Conservation (phyloP, 2,113 vertebrate species). For the Mystacornis crossleyi region DNA sequence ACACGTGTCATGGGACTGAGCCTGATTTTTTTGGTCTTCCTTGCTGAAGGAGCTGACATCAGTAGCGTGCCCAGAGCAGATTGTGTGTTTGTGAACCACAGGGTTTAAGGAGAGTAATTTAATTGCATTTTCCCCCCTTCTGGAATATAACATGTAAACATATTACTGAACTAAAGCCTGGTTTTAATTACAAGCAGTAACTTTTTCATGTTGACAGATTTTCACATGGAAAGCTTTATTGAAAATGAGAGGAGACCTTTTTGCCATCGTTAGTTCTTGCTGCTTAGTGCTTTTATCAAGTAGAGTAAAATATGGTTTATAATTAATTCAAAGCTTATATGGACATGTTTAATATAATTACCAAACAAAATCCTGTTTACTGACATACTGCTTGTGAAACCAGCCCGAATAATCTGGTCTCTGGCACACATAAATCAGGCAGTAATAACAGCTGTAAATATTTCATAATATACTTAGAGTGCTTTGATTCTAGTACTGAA, state of each 20-base stretch:
- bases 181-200: slow-evolving; percentile 58
- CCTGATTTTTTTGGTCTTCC: not conserved
- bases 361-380: slow-evolving; percentile 71
- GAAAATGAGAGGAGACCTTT: slow-evolving; percentile 60
- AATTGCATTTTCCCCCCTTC: slow-evolving; percentile 30
- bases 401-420: slow-evolving; percentile 69
- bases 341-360: slow-evolving; percentile 65
- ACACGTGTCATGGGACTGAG: not conserved
- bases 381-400: slow-evolving; percentile 59
- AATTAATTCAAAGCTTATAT: slow-evolving; percentile 68
- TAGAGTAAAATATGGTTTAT: slow-evolving; percentile 59
- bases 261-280: slow-evolving; percentile 60
- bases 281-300: slow-evolving; percentile 61
- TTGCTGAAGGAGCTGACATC: not conserved
- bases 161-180: slow-evolving; percentile 44
- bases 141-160: slow-evolving; percentile 57
- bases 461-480: slow-evolving; percentile 59
- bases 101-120: slow-evolving; percentile 24
- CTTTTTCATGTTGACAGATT: slow-evolving; percentile 68
- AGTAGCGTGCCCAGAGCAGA: not conserved
- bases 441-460: slow-evolving; percentile 74
- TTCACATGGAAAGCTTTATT: slow-evolving; percentile 62
- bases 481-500: slow-evolving; percentile 71
- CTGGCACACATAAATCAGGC: slow-evolving; percentile 56
- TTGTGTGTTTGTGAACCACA: not conserved